Evolutionary conservation across 2,888 invertebrate species (phyloP), one percentile per base, ranked within the genome.

Genomic region (Hypomecis atomaria): DNA sequence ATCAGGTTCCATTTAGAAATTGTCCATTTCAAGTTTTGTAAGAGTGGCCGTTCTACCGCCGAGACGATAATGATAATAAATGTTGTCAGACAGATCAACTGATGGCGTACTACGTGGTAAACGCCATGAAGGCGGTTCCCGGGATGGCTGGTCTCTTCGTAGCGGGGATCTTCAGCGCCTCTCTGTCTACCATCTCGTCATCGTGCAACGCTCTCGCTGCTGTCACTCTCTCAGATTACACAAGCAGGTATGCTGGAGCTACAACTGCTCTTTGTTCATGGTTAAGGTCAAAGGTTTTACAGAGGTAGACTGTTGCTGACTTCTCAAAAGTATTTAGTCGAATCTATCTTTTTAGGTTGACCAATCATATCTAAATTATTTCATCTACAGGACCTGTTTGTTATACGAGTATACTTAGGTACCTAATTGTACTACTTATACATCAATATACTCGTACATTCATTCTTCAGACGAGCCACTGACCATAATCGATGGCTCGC

Each of bases 171-270:
- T 98, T 98, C 82, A 97, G 97, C 74, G 98, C 97, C 0, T 96
- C 98, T 0, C 92, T 98, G 8, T 98, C 98, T 47, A 98, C 98
- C 0, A 96, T 99, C 62, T 98, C 98, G 0, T 97, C 98, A 0
- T 95, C 97, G 1, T 94, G 98, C 63, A 98, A 98, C 79, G 97
- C 98, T 1, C 90, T 99, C 54, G 96, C 98, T 0, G 98, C 98
- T 0, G 97, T 98, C 9, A 97, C 98, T 0, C 89, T 98, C 45
- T 96, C 97, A 78, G 98, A 98, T 87, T 97, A 98, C 72, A 87
- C 98, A n/a, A 78, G 86, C 78, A 91, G 89, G 91, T 90, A 62
- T 72, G 13, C n/a, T 4, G 7, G 7, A 38, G 38, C 6, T 8
- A 38, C 7, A 4, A 38, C 6, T 23, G 3, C 23, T 23, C 1